phyloP scores from a whole-genome alignment of 1,140 invertebrate genomes.

The Calosoma granatense region DNA sequence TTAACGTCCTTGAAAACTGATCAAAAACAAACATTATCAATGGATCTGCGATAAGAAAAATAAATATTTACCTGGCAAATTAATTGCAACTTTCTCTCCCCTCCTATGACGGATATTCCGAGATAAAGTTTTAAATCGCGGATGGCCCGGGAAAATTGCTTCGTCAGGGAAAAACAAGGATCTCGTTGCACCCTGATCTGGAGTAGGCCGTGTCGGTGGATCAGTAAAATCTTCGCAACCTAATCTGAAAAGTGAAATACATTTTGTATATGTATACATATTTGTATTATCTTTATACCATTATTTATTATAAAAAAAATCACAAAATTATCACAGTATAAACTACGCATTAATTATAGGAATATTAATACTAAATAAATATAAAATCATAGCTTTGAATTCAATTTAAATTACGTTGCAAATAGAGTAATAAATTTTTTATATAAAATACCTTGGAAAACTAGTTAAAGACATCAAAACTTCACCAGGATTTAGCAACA shows the following conservation, averaged over 20 bases:
- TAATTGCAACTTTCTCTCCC: constrained; percentile 92
- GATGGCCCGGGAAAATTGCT: constrained; percentile 88
- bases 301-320: too few relatives aligned
- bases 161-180: constrained; percentile 95
- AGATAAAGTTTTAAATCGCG: constrained; percentile 90
- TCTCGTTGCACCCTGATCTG: constrained; percentile 61
- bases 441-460: constrained; percentile 70
- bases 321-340: too few relatives aligned
- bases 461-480: constrained; percentile 80
- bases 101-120: constrained; percentile 84
- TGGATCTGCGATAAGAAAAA: too few relatives aligned
- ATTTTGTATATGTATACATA: constrained; percentile 12
- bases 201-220: constrained; percentile 60
- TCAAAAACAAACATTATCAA: constrained; percentile 17
- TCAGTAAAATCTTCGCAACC: constrained; percentile 84
- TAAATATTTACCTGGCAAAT: constrained; percentile 74
- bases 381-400: too few relatives aligned
- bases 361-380: too few relatives aligned
- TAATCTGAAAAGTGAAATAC: constrained; percentile 55
- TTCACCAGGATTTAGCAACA: constrained; percentile 70
- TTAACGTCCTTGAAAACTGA: constrained; percentile 85
- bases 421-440: neutral
- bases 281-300: too few relatives aligned
- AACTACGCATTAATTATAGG: too few relatives aligned
- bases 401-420: neutral